Evolutionary conservation across 2,888 invertebrate genomes (phyloP), one percentile per base, ranked within the genome.

Genomic region (Anodontia alba): DNA sequence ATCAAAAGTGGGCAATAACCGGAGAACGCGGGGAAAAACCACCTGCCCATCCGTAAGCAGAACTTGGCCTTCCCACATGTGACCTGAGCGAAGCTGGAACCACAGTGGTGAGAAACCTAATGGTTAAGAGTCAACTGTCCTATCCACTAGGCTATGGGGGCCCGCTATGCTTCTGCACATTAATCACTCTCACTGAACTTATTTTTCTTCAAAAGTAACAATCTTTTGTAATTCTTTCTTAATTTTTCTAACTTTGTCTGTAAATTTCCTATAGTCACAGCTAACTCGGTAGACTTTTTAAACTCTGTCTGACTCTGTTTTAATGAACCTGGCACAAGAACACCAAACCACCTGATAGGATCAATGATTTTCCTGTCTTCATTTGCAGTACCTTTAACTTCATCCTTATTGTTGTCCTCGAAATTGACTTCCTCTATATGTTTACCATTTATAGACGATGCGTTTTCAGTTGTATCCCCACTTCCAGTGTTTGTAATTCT

Each of bases 291-390:
- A 2, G 89, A 87, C 88, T 96, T 96, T 90, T 96, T 96, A 92
- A 97, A 98, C 89, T 96, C 96, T 73, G 95, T 95, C 92, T 97
- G 97, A 0, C 98, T 97, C 87, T 95, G 96, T 89, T 96, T 96
- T 90, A 98, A 95, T 92, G 96, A 96, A 91, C 96, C 96, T 0
- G 98, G 98, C 0, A 98, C 97, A 46, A 98, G 94, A 51, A 97
- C 96, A 17, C 98, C 98, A 95, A 98, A 98, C 98, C 98, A 98
- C 85, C 96, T 96, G 42, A 98, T 93, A 0, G 98, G 98, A 93
- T 98, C 91, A 49, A 83, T 81, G 2, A 26, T 26, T 43, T 69
- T 69, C 49, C 26, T 77, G 12, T 33, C 54, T 15, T 66, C 71
- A 7, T 51, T 66, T 42, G 70, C 62, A n/a, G 54, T 68, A 26